phyloP scores from a whole-genome alignment of 2,113 vertebrate genomes.

The Psophia crepitans region DNA sequence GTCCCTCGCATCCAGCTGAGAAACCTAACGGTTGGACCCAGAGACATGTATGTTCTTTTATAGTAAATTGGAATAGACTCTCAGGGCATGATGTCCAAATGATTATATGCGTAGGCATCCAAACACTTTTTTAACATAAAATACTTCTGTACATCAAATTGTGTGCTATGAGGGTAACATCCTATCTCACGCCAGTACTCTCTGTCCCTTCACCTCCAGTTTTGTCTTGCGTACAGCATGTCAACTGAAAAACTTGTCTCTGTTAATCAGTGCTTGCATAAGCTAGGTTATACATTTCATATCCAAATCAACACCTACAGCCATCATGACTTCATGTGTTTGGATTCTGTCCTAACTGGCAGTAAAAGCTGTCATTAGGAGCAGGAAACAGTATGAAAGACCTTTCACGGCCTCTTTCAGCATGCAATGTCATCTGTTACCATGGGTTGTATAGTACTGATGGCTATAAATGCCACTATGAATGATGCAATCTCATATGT shows the following conservation, averaged over 20 bases:
- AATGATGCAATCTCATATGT: conserved; percentile 70
- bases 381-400: conserved; percentile 66
- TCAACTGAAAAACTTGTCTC: neutral
- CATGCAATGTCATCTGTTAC: conserved; percentile 73
- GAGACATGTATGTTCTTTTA: neutral
- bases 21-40: neutral
- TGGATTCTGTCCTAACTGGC: conserved; percentile 69
- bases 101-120: neutral
- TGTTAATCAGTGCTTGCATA: neutral
- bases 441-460: conserved; percentile 68
- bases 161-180: neutral
- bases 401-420: conserved; percentile 72
- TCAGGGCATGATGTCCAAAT: neutral
- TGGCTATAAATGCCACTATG: conserved; percentile 72
- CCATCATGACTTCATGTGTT: conserved; percentile 58
- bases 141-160: neutral
- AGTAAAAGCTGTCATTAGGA: conserved; percentile 69
- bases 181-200: neutral
- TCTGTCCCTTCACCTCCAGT: neutral
- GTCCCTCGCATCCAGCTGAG: neutral
- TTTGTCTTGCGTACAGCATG: neutral
- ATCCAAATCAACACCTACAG: conserved; percentile 66
- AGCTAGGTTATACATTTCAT: conserved; percentile 49
- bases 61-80: neutral
- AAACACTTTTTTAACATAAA: neutral